Base-by-base conservation (phyloP, 2,797 vertebrate genomes). In the Anabas testudineus region DNA sequence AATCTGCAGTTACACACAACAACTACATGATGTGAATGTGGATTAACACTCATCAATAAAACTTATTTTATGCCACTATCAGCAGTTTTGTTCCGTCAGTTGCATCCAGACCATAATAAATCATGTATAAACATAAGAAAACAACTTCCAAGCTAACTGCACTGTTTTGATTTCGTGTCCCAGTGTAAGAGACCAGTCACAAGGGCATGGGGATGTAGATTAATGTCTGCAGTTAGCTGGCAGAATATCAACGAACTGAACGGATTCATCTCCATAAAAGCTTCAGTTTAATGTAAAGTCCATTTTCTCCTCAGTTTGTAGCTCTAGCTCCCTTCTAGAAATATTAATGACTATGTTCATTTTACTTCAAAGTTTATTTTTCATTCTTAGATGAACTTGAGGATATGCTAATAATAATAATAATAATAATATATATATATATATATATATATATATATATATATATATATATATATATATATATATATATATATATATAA, bases 231-330 rank as follows among this genome's bases (percentile, higher is more conserved):
- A 15, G 73, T 0, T 43, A 12, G 60, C 58, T 16, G 42, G 36
- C 1, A 2, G 62, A 53, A 62, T 37, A 62, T 37, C 42, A 58
- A 19, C 5, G n/a, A 13, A 15, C 39, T 13, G 2, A 42, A 48
- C 55, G 74, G 74, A n/a, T 51, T 46, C 61, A 36, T 75, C 64
- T 72, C 64, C 58, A 58, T 48, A 26, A 76, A 74, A 46, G 21
- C 10, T 39, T 39, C 13, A 2, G 0, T 46, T n/a, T 48, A 47
- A 57, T 13, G 51, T 2, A 21, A 30, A 10, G 55, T 37, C 46
- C 15, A 10, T 52, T 62, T 24, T 57, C 69, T 66, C 63, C 37
- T 62, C 12, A 1, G 14, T 58, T 67, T 15, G 55, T n/a, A n/a
- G n/a, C n/a, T n/a, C n/a, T n/a, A n/a, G n/a, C n/a, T n/a, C 22